Conservation (phyloP, 2,888 invertebrate species). For the Xestia ashworthii region DNA sequence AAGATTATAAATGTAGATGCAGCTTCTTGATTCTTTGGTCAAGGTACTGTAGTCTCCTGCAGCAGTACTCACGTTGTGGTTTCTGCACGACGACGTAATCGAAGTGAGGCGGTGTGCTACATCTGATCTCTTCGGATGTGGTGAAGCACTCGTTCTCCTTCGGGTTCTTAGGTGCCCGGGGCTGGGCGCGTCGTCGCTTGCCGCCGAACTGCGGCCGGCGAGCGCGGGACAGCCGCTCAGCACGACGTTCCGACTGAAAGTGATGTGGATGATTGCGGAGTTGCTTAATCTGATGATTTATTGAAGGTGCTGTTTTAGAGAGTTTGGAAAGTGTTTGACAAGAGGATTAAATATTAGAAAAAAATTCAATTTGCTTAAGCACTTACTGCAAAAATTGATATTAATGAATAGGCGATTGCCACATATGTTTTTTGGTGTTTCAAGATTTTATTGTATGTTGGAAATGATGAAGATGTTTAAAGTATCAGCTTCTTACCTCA, state of each 20-base stretch:
- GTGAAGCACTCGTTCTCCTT: constrained; percentile 84
- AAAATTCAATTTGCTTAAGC: not conserved
- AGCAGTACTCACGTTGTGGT: constrained; percentile 79
- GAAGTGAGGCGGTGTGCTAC: constrained; percentile 82
- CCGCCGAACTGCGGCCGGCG: constrained; percentile 85
- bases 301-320: not conserved
- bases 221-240: constrained; percentile 85
- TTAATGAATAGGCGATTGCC: not conserved
- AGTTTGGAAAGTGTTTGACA: not conserved
- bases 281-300: not conserved
- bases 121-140: constrained; percentile 79
- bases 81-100: constrained; percentile 84
- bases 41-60: not conserved
- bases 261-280: not conserved
- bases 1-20: not conserved
- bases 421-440: not conserved
- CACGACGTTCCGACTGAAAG: constrained; percentile 86
- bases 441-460: not conserved
- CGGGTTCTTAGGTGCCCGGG: constrained; percentile 79
- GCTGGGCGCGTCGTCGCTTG: constrained; percentile 82
- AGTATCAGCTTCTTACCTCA: constrained; percentile 75
- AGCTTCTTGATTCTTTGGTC: not conserved
- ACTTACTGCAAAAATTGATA: not conserved
- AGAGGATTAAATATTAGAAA: not conserved
- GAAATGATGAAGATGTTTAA: not conserved